Percentiles rank a stretch among this genome's conserved stretches.
Evolutionary conservation across 92 coral and sea anemone species (phyloP).

Genomic region (Chrysogorgia sp.): DNA sequence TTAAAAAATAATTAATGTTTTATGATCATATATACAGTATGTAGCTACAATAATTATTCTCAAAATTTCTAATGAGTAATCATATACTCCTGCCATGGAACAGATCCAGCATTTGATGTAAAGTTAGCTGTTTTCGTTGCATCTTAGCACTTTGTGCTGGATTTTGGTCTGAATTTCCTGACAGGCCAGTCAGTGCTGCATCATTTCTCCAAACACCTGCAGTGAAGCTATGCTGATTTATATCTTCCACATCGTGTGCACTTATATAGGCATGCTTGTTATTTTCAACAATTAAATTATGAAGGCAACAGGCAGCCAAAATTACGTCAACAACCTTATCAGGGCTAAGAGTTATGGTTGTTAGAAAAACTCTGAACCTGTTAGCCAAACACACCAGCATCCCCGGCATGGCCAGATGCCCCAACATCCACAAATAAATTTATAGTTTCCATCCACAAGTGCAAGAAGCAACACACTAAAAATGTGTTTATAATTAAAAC

Average conservation of each 20-base stretch:
- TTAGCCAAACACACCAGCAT: no score
- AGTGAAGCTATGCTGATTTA: conserved; percentile 32
- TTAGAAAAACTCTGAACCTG: conserved; percentile 36
- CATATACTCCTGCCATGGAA: conserved; percentile 55
- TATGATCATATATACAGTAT: no score
- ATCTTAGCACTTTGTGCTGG: conserved; percentile 57
- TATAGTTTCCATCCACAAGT: no score
- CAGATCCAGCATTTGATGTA: conserved; percentile 42
- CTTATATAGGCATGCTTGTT: conserved; percentile 61
- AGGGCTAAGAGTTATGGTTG: conserved; percentile 30
- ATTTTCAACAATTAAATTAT: conserved; percentile 49
- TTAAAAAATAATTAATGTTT: no score
- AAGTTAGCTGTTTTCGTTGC: conserved; percentile 55
- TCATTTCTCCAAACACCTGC: conserved; percentile 57
- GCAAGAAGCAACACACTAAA: no score
- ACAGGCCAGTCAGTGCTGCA: conserved; percentile 29
- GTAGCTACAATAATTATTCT: neutral
- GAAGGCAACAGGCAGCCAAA: conserved; percentile 47
- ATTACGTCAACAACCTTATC: conserved; percentile 44
- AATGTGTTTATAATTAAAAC: no score
- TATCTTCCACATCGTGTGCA: conserved; percentile 51
- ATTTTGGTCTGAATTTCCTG: no score
- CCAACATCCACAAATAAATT: no score
- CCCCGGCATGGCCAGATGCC: no score
- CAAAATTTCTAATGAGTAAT: conserved; percentile 6